Evolutionary conservation across 2,888 invertebrate species (phyloP).

Genomic region (Hemaris fuciformis): DNA sequence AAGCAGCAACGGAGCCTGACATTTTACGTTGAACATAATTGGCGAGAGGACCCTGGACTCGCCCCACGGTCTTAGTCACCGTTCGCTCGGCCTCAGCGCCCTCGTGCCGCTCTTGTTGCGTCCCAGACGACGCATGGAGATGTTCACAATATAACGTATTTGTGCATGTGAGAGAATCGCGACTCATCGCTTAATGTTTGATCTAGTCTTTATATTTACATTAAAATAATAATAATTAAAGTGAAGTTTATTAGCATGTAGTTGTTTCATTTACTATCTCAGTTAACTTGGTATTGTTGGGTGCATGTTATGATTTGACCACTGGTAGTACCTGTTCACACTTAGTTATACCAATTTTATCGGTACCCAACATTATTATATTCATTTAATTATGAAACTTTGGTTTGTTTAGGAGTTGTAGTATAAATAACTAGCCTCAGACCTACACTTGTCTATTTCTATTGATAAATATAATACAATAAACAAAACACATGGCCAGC

Average conservation of each 20-base stretch:
- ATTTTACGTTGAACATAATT: conserved; percentile 68
- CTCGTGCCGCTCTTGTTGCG: conserved; percentile 44
- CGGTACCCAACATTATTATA: no score
- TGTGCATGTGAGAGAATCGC: conserved; percentile 67
- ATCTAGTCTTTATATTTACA: conserved; percentile 71
- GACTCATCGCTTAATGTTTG: conserved; percentile 62
- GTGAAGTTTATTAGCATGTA: conserved; percentile 32
- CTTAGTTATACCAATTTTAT: no score
- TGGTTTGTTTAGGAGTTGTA: no score
- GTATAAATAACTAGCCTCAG: no score
- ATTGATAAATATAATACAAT: no score
- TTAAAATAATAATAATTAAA: conserved; percentile 32
- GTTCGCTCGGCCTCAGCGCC: conserved; percentile 53
- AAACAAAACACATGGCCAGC: not conserved
- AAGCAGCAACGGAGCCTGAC: conserved; percentile 60
- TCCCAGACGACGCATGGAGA: conserved; percentile 57
- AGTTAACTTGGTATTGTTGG: not conserved
- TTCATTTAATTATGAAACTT: no score
- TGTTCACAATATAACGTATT: conserved; percentile 53
- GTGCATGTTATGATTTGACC: no score
- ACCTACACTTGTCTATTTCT: no score
- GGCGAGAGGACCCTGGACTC: conserved; percentile 66
- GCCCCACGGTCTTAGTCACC: conserved; percentile 60
- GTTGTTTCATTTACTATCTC: conserved; percentile 25
- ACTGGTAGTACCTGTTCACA: no score